Evolutionary conservation across 2,113 vertebrate species (phyloP).

Genomic region (Rafetus swinhoei): DNA sequence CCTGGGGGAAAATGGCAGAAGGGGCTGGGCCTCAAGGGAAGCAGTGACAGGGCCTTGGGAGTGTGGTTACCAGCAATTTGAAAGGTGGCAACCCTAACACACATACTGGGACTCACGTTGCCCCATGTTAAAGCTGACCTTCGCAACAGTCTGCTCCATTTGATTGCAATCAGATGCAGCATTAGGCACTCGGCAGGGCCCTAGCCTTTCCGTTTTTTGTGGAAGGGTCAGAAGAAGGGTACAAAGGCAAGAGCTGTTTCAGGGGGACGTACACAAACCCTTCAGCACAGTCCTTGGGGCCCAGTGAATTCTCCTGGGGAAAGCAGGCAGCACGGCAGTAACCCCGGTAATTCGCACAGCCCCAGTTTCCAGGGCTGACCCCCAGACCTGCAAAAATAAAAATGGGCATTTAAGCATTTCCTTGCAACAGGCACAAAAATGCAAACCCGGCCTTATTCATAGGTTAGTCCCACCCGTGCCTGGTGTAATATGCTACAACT

Average conservation of each 20-base stretch:
- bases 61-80: too few relatives aligned
- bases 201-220: background rate
- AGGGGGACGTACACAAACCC: constrained; percentile 55
- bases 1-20: too few relatives aligned
- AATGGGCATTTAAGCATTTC: background rate
- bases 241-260: background rate
- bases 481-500: background rate
- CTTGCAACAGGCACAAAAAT: background rate
- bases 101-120: background rate
- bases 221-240: background rate
- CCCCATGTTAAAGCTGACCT: background rate
- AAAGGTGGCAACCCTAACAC: background rate
- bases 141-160: background rate
- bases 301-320: constrained; percentile 50
- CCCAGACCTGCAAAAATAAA: constrained; percentile 7
- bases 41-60: too few relatives aligned
- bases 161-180: background rate
- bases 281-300: constrained; percentile 57
- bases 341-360: constrained; percentile 58
- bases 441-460: background rate
- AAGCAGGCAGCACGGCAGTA: constrained; percentile 55
- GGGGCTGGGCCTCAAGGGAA: too few relatives aligned
- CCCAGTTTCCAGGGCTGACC: constrained; percentile 15
- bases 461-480: background rate
- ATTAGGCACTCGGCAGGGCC: background rate